Conservation (phyloP, 35 echinoderm and acorn worm species). For the Eucidaris tribuloides region DNA sequence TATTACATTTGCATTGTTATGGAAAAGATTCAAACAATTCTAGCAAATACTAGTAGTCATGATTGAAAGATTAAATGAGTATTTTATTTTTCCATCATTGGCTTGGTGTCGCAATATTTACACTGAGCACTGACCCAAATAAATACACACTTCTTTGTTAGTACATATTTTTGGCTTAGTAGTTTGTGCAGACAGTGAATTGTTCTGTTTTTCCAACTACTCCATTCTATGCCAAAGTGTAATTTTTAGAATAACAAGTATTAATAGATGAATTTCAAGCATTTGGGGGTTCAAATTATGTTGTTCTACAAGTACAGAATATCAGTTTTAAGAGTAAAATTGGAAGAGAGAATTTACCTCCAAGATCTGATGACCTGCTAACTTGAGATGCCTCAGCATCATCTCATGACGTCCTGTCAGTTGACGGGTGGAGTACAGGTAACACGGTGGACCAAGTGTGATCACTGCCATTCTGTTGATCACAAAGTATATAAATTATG, state of each 20-base stretch:
- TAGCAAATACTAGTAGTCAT: too few relatives aligned
- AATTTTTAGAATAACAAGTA: not conserved
- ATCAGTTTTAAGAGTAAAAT: too few relatives aligned
- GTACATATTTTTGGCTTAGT: too few relatives aligned
- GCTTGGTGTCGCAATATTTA: too few relatives aligned
- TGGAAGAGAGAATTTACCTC: not conserved
- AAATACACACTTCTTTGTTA: too few relatives aligned
- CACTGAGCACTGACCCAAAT: too few relatives aligned
- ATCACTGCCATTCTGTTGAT: not conserved
- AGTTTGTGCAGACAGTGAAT: not conserved
- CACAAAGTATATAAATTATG: too few relatives aligned
- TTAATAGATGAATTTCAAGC: not conserved
- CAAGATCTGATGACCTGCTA: not conserved
- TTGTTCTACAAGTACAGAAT: too few relatives aligned
- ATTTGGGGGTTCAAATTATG: not conserved
- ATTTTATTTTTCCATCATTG: too few relatives aligned
- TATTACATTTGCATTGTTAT: too few relatives aligned
- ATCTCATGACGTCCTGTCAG: not conserved
- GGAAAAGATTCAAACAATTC: too few relatives aligned
- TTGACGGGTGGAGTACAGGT: not conserved
- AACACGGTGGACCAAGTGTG: not conserved
- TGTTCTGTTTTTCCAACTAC: not conserved
- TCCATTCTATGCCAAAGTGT: not conserved
- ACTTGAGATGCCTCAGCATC: conserved; percentile 2
- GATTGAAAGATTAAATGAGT: too few relatives aligned